These are phyloP conservation scores for Falco berigora DNA, from an alignment of 2,797 vertebrate genomes.

Conservation along the genomic window DNA sequence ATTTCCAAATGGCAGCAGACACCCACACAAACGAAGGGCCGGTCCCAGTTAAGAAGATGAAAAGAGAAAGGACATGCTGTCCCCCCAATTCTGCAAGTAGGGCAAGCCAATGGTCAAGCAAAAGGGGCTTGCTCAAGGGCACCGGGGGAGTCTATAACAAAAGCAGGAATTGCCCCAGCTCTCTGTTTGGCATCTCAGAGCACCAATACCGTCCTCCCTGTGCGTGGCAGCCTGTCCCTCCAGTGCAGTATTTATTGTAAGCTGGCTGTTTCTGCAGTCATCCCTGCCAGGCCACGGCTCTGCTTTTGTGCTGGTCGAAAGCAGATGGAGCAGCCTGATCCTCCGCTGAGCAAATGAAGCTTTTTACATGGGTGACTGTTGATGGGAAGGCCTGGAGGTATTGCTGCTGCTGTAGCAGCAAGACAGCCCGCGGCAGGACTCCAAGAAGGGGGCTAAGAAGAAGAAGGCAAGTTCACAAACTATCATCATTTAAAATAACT, in stretches of 20 bases:
- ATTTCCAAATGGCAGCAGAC: not conserved
- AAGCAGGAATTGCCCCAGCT: not conserved
- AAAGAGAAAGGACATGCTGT: not conserved
- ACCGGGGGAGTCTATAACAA: not conserved
- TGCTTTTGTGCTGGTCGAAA: not conserved
- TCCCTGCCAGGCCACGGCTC: not conserved
- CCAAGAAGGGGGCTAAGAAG: not conserved
- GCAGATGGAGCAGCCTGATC: not conserved
- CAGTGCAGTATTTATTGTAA: accelerated
- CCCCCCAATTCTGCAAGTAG: accelerated
- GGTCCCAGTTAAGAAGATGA: not conserved
- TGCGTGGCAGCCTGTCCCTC: not conserved
- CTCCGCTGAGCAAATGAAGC: not conserved
- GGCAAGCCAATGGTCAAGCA: accelerated
- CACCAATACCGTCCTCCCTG: accelerated
- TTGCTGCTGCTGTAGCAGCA: not conserved
- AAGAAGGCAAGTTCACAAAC: not conserved
- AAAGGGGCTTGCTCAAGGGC: not conserved
- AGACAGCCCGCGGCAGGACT: not conserved
- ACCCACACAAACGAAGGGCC: accelerated
- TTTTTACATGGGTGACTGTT: not conserved
- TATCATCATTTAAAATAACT: not conserved
- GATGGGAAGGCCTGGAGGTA: not conserved
- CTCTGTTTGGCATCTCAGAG: not conserved
- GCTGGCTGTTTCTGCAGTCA: not conserved